These are phyloP conservation scores for Sphenodon punctatus DNA, from an alignment of 2,797 vertebrate genomes.

Conservation along the genomic window DNA sequence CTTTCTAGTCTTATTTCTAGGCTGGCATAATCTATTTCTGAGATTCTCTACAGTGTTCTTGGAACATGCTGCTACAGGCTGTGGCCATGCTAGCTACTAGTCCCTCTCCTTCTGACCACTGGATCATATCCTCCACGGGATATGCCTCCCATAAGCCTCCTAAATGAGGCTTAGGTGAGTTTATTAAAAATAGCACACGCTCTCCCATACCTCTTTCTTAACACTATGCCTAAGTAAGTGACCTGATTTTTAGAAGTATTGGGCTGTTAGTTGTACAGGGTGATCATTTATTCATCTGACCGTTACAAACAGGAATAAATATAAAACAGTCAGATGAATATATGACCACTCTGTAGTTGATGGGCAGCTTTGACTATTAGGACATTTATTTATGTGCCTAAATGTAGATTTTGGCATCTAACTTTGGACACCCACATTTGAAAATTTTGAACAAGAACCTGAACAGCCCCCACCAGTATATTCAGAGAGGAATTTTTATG, in stretches of 20 bases:
- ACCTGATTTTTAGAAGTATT: not conserved
- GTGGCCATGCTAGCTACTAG: not conserved
- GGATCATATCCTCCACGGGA: not conserved
- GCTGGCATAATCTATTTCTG: not conserved
- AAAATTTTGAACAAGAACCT: not conserved
- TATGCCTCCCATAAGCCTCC: too few relatives aligned
- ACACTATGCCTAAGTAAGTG: not conserved
- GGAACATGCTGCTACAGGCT: not conserved
- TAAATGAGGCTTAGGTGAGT: not conserved
- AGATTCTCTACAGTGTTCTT: not conserved
- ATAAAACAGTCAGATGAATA: too few relatives aligned
- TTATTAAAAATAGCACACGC: not conserved
- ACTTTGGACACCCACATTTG: not conserved
- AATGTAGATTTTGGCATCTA: not conserved
- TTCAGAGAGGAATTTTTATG: too few relatives aligned
- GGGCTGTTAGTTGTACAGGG: too few relatives aligned
- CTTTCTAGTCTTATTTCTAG: not conserved
- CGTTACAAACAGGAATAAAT: too few relatives aligned
- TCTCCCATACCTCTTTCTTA: not conserved
- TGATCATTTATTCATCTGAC: too few relatives aligned
- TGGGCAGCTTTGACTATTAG: not conserved
- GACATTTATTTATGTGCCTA: not conserved
- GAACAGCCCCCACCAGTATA: not conserved
- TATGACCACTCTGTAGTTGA: not conserved
- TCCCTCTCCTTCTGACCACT: not conserved